Percentiles rank a stretch among this genome's conserved stretches.
Conservation (phyloP, 2,797 vertebrate species). For the Urophycis tenuis region DNA sequence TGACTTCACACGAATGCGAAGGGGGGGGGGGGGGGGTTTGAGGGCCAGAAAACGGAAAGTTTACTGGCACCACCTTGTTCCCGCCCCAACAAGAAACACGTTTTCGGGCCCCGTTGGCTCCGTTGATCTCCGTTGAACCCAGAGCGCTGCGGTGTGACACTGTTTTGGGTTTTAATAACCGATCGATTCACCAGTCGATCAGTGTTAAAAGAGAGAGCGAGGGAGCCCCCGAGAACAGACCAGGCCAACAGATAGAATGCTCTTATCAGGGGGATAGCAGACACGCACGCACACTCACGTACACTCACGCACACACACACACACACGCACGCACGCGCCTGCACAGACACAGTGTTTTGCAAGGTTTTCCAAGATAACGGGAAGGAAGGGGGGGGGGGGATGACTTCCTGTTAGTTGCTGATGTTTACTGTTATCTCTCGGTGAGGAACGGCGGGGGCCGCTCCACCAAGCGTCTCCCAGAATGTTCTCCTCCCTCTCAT, state of each 20-base stretch:
- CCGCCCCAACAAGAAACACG: not conserved
- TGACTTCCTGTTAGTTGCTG: constrained; percentile 63
- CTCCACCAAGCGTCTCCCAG: constrained; percentile 2
- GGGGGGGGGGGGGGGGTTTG: not conserved
- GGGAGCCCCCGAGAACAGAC: not conserved
- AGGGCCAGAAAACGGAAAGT: not conserved
- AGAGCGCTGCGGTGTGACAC: not conserved
- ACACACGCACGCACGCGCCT: constrained; percentile 9
- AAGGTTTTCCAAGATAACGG: constrained; percentile 56
- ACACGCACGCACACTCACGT: constrained; percentile 9
- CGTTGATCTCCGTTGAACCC: too few species aligned
- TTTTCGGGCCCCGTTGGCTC: too few species aligned
- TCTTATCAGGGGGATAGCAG: not conserved
- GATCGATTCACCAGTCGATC: not conserved
- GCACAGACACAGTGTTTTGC: constrained; percentile 15
- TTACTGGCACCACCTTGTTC: not conserved
- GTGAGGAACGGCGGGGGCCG: constrained; percentile 52
- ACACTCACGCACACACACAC: constrained; percentile 1
- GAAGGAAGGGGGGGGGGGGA: constrained; percentile 65
- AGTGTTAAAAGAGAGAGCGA: not conserved
- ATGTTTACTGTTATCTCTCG: constrained; percentile 65
- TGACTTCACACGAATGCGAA: too few species aligned
- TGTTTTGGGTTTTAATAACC: not conserved
- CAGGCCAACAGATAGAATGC: not conserved
- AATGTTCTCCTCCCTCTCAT: constrained; percentile 43